Conservation (phyloP, 2,888 invertebrate species). For the Anagyrus pseudococci region DNA sequence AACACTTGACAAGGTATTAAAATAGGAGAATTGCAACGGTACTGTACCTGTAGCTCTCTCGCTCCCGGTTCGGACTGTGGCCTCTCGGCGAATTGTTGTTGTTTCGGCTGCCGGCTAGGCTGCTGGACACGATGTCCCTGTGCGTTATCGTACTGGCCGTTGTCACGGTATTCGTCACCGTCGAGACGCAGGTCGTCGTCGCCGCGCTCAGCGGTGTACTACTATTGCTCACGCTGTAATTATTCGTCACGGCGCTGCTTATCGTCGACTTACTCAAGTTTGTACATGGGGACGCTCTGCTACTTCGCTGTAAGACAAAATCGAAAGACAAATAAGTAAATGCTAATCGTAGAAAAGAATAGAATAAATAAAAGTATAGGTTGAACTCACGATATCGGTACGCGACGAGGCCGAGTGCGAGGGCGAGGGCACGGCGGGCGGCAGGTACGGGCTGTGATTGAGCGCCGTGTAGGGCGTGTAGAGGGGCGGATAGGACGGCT, state of each 20-base stretch:
- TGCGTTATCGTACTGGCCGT: conserved; percentile 63
- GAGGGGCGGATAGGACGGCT: conserved; percentile 70
- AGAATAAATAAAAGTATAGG: neutral
- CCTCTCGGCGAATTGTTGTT: conserved; percentile 80
- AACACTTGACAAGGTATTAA: neutral
- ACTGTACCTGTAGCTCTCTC: conserved; percentile 83
- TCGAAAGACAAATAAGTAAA: neutral
- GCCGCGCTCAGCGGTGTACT: conserved; percentile 57
- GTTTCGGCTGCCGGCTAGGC: conserved; percentile 64
- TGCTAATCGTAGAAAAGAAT: neutral
- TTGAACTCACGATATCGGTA: conserved; percentile 66
- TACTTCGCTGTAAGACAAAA: conserved; percentile 51
- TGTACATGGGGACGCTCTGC: conserved; percentile 58
- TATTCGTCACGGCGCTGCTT: conserved; percentile 46
- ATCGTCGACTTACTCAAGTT: conserved; percentile 56
- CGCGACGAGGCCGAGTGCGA: conserved; percentile 67
- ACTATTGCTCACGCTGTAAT: conserved; percentile 45
- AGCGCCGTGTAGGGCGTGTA: conserved; percentile 81
- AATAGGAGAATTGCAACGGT: neutral
- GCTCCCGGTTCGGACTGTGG: conserved; percentile 79
- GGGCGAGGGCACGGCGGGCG: conserved; percentile 67
- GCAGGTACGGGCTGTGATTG: conserved; percentile 77
- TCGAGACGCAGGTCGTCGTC: conserved; percentile 59
- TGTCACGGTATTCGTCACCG: conserved; percentile 61
- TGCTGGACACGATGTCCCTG: conserved; percentile 62